Base-by-base conservation (phyloP, 1,140 invertebrate species). In the Zaprionus camerounensis region DNA sequence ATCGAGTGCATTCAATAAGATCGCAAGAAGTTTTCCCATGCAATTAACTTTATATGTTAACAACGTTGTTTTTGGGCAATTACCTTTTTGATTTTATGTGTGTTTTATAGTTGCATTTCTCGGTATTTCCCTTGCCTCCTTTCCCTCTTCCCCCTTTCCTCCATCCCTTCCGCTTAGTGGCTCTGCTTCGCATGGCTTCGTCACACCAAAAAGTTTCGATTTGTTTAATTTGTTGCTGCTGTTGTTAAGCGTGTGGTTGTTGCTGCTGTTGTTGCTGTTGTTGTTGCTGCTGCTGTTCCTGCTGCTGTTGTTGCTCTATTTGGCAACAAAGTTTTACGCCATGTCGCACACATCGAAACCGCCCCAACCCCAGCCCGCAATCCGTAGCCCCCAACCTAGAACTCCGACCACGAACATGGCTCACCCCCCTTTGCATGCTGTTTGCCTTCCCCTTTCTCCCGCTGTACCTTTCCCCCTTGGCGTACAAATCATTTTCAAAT, bases 401-500 rank as follows among this genome's bases (percentile, higher is more conserved):
- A 13, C 9, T n/a, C 61, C 63, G 17, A 53, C 28, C 12, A 17
- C 61, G 17, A 20, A 17, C 41, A 17, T 46, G 41, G 17, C 62
- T 28, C 17, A 34, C 31, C 6, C 28, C 46, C 46, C 31, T 26
- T 36, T 20, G 2, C n/a, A 11, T 34, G 31, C 15, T 31, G 38
- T 6, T 13, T 59, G 12, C 11, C 20, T 22, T 31, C 49, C 22
- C 38, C 24, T 41, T 22, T 1, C 11, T 5, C 24, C 5, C 4
- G 12, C 24, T 3, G 12, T 24, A 11, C 20, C 46, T 20, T 24
- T 22, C 11, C 24, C 22, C 51, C 26, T 22, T 61, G 76, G 57
- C 59, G 61, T 71, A 87, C 84, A 87, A 88, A 83, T 87, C 83
- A 87, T 88, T 87, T 87, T 83, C 84, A 76, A 87, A 87, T 88